These are phyloP conservation scores for Sparus aurata DNA, from an alignment of 2,797 vertebrate genomes.

Conservation along the genomic window DNA sequence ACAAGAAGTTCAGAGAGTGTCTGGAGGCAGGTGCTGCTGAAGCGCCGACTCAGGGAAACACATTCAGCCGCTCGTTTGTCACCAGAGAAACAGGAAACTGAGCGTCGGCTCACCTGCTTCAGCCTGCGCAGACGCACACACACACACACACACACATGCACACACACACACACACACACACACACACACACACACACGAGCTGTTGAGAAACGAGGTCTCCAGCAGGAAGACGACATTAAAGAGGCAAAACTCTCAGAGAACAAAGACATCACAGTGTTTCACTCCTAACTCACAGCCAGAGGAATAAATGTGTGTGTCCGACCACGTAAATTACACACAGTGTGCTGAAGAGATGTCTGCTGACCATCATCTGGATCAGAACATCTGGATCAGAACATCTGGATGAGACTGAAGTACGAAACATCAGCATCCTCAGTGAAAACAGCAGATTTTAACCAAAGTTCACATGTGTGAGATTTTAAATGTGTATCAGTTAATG, in stretches of 20 bases:
- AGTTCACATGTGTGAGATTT: background rate
- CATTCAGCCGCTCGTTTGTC: conserved; percentile 69
- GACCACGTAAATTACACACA: too few relatives aligned
- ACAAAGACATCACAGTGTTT: background rate
- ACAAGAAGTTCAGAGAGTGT: background rate
- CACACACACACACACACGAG: background rate
- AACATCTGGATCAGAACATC: too few relatives aligned
- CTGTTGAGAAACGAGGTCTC: conserved; percentile 2
- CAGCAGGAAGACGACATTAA: background rate
- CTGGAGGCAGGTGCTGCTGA: conserved; percentile 52
- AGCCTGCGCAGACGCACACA: conserved; percentile 7
- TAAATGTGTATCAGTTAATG: background rate
- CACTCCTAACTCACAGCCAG: too few relatives aligned
- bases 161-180: conserved; percentile 6
- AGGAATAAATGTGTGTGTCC: too few relatives aligned
- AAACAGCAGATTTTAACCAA: background rate
- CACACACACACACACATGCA: background rate
- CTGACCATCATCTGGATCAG: too few relatives aligned
- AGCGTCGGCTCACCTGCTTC: conserved; percentile 65
- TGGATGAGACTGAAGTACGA: too few relatives aligned
- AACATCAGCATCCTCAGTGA: background rate
- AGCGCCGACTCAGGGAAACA: conserved; percentile 69
- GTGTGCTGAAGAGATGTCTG: too few relatives aligned
- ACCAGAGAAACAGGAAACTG: conserved; percentile 49
- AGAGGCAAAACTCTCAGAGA: conserved; percentile 7